Evolutionary conservation across 2,113 vertebrate species (phyloP).

Genomic region (Leucopsar rothschildi): DNA sequence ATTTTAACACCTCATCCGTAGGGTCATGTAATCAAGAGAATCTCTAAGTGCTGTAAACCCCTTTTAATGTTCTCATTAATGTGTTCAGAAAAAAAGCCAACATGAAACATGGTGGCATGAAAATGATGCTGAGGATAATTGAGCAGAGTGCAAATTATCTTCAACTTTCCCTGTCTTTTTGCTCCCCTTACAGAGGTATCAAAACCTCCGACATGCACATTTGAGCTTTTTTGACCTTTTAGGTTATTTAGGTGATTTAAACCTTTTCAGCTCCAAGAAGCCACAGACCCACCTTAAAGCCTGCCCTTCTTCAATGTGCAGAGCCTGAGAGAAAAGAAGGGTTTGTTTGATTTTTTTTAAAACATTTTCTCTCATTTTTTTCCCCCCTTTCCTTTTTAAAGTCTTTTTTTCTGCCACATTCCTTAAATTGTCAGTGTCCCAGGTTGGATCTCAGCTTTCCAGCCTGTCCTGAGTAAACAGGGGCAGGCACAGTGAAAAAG

Average conservation of each 20-base stretch:
- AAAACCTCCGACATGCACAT: neutral
- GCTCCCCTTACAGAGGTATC: neutral
- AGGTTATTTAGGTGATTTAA: neutral
- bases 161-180: neutral
- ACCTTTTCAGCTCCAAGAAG: neutral
- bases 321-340: neutral
- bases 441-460: neutral
- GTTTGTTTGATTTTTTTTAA: neutral
- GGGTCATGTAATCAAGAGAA: neutral
- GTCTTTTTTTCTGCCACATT: neutral
- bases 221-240: neutral
- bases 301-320: neutral
- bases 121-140: neutral
- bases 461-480: neutral
- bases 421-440: neutral
- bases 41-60: neutral
- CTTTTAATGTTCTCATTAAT: neutral
- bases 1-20: neutral
- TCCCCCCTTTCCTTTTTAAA: rapidly evolving
- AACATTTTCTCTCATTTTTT: too few relatives aligned
- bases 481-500: neutral
- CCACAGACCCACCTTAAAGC: neutral
- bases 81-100: neutral
- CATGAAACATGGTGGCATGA: neutral
- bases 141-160: neutral